Base-by-base conservation (phyloP, 2,888 invertebrate genomes). In the Melangyna quadrimaculata region DNA sequence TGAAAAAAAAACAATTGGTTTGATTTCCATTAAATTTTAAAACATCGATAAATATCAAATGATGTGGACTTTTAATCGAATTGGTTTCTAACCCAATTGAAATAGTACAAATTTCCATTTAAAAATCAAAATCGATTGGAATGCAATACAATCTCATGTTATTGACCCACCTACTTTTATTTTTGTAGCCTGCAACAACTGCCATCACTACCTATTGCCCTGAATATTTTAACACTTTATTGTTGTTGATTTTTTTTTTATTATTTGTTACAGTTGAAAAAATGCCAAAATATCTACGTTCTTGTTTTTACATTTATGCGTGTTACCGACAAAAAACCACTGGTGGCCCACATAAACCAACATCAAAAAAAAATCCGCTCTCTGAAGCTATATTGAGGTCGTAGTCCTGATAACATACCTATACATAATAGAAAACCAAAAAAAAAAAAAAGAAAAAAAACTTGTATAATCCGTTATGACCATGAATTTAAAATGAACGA, bases 401-500 rank as follows among this genome's bases (percentile, higher is more conserved):
- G 67, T 40, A 73, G 43, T 69, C 51, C 72, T 63, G 72, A 53
- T 29, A 17, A 19, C 19, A 35, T n/a, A 27, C 19, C 45, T 45
- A 17, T 29, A 17, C 2, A 53, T 48, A 12, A 78, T 29, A 24
- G 5, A 53, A 37, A 51, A 61, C 32, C 24, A 53, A 55, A 27
- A 17, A 51, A 55, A 61, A 63, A 55, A 2, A 5, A 43, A 74
- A 29, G 65, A 55, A 75, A 75, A 81, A 59, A 53, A 75, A 55
- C 69, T 70, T 51, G 65, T 72, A 72, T 48, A 83, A 71, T 80
- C 79, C 72, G 69, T 77, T 80, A 86, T 80, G 86, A 86, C 77
- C 86, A 86, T 86, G 86, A 86, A 81, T 86, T 81, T 67, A 35
- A 81, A 86, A 81, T 78, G 70, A 86, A 81, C 81, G 73, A 86